Evolutionary conservation across 2,113 vertebrate species (phyloP).

Genomic region (Oryctolagus cuniculus): mOryCun1.1 NC_091436.1:69844501-69845000

Average conservation of each 20-base stretch:
- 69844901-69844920: background rate
- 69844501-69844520: constrained; percentile 43
- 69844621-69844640: constrained; percentile 73
- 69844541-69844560: constrained; percentile 9
- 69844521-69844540: background rate
- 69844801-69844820: constrained; percentile 23
- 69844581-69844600: constrained; percentile 71
- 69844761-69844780: constrained; percentile 6
- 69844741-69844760: background rate
- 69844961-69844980: background rate
- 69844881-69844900: background rate
- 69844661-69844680: constrained; percentile 65
- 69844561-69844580: constrained; percentile 59
- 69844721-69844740: constrained; percentile 9
- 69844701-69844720: constrained; percentile 60
- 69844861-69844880: background rate
- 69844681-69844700: constrained; percentile 77
- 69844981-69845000: constrained; percentile 1
- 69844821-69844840: background rate
- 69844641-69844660: constrained; percentile 72
- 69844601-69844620: constrained; percentile 61
- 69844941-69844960: background rate
- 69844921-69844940: background rate
- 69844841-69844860: background rate
- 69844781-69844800: background rate